Percentiles rank a stretch among this genome's conserved stretches.
Evolutionary conservation across 2,888 invertebrate genomes (phyloP).

Genomic region (Cepaea hortensis): DNA sequence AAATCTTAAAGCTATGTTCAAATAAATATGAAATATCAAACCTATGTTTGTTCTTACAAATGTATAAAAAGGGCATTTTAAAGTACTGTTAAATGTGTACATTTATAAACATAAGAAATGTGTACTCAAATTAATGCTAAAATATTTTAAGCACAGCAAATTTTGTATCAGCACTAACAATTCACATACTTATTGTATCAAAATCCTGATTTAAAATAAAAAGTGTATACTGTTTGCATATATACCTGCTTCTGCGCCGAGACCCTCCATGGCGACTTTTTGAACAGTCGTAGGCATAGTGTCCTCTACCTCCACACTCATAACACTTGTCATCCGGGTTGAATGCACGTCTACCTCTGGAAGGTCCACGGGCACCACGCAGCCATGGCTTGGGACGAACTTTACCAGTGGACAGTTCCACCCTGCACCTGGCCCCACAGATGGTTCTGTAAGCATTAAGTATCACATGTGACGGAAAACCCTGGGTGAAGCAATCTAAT

Average conservation of each 20-base stretch:
- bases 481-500: too few species aligned
- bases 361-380: constrained; percentile 61
- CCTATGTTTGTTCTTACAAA: too few species aligned
- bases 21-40: not conserved
- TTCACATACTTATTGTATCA: too few species aligned
- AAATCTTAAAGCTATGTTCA: constrained; percentile 13
- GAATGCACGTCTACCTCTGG: constrained; percentile 80
- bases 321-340: constrained; percentile 95
- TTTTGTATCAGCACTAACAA: too few species aligned
- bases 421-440: constrained; percentile 91
- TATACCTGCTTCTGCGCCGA: constrained; percentile 44
- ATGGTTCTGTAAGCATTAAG: constrained; percentile 75
- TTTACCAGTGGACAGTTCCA: constrained; percentile 93
- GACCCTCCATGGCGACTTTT: constrained; percentile 51
- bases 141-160: too few species aligned
- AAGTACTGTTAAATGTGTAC: too few species aligned
- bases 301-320: constrained; percentile 94
- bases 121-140: too few species aligned
- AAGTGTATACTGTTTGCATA: not conserved
- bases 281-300: constrained; percentile 91
- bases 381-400: constrained; percentile 73
- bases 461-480: not conserved
- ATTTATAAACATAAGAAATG: too few species aligned
- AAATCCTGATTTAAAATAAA: too few species aligned
- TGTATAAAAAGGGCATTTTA: too few species aligned